Base-by-base conservation (phyloP, 30 jellyfish, hydroid and myxozoan genomes). In the Chrysaora quinquecirrha region DNA sequence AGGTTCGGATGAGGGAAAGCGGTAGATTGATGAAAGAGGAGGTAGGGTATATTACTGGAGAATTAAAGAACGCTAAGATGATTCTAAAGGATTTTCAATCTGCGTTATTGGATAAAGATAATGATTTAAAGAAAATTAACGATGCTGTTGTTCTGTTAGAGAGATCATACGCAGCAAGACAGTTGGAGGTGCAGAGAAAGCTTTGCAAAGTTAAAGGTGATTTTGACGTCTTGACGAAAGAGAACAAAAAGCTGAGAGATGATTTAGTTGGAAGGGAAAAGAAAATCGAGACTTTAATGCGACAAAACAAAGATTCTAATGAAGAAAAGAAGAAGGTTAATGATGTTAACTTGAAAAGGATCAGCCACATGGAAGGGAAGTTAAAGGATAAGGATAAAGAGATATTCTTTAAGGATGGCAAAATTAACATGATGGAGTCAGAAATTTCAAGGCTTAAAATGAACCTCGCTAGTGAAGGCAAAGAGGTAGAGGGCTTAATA, bases 101-200 rank as follows among this genome's bases (percentile, higher is more conserved):
- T 1, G 81, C 83, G 0, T 30, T 80, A 22, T 23, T 80, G 56
- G 90, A 80, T 27, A 80, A 80, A 35, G 90, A 80, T 66, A 80
- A 66, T 58, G 90, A 80, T 29, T 70, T 80, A 14, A 80, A 80
- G 66, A 80, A 80, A 49, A 80, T 80, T 28, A 68, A 80, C 34
- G 90, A 80, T 23, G 90, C 90, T 10, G 90, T 80, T 18, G 54
- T 80, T 71, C 66, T 80, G 35, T 58, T 80, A 6, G 90, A 80
- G 60, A 66, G 43, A 27, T 70, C 90, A 30, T 69, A 80, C 64
- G 76, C 84, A 27, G 73, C 90, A 34, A 68, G 83, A 23, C 76
- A 80, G n/a, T 50, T 64, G 48, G 90, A 70, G 2, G 60, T 68
- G 48, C 84, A 66, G 70, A 80, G 54, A 21, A 60, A 50, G 50